phyloP scores from a whole-genome alignment of 2,797 vertebrate genomes.

The Cirrhinus molitorella region DNA sequence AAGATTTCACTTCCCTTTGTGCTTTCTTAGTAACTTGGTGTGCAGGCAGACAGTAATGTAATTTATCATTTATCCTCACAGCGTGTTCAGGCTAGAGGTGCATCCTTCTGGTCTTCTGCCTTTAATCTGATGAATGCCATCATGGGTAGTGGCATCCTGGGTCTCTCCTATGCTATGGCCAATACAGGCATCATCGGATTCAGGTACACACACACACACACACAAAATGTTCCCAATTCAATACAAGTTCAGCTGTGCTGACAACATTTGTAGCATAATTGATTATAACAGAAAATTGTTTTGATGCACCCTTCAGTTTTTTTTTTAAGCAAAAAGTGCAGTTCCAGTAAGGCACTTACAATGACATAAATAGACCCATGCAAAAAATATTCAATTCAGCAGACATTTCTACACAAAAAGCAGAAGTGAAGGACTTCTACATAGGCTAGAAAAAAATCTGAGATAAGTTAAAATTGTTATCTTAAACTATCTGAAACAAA shows the following conservation, averaged over 20 bases:
- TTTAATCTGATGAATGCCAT: constrained; percentile 97
- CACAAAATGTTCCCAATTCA: neutral
- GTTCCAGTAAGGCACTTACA: neutral
- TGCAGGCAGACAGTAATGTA: neutral
- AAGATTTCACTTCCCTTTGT: constrained; percentile 18
- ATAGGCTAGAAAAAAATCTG: neutral
- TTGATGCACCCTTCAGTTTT: neutral
- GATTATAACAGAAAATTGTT: neutral
- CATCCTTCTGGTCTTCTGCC: constrained; percentile 88
- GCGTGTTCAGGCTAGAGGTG: constrained; percentile 54
- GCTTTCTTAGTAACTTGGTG: neutral
- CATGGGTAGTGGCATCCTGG: constrained; percentile 95
- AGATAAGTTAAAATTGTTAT: neutral
- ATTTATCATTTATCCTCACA: constrained; percentile 28
- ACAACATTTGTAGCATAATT: neutral
- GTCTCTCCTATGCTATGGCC: constrained; percentile 93
- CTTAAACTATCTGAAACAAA: neutral
- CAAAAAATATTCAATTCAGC: neutral
- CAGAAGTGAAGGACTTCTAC: neutral
- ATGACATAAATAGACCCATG: neutral
- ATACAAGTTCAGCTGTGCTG: neutral
- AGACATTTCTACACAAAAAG: neutral
- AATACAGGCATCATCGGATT: constrained; percentile 90
- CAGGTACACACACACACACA: constrained; percentile 80
- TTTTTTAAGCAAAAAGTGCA: neutral